Evolutionary conservation across 2,113 vertebrate species (phyloP).

Genomic region (Bos taurus): DNA sequence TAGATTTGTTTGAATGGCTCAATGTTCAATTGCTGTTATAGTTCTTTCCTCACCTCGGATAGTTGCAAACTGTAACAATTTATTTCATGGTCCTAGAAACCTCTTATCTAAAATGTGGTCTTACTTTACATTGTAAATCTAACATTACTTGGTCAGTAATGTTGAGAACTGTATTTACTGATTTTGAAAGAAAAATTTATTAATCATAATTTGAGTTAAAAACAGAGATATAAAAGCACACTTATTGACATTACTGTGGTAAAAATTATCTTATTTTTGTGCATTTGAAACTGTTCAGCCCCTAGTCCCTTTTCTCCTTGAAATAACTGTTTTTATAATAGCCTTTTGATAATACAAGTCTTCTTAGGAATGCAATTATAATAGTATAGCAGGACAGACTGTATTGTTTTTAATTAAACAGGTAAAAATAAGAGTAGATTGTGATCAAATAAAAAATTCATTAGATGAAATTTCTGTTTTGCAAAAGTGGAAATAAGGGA

Average conservation of each 20-base stretch:
- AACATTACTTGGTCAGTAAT: constrained; percentile 19
- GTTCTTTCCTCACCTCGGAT: background rate
- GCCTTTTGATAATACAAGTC: constrained; percentile 23
- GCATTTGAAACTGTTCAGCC: constrained; percentile 30
- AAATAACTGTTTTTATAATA: constrained; percentile 55
- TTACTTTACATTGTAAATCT: background rate
- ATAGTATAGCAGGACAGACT: constrained; percentile 1
- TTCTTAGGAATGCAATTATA: constrained; percentile 45
- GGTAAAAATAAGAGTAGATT: constrained; percentile 39
- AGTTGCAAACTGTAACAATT: background rate
- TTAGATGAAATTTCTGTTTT: constrained; percentile 37
- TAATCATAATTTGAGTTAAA: constrained; percentile 51
- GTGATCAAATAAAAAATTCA: constrained; percentile 25
- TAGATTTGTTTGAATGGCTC: background rate
- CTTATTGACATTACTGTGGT: background rate
- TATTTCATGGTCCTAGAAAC: background rate
- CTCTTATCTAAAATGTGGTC: background rate
- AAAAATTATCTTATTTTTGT: constrained; percentile 31
- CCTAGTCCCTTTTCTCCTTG: background rate
- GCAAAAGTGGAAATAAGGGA: background rate
- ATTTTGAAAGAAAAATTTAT: constrained; percentile 37
- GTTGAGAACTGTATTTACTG: background rate
- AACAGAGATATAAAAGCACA: constrained; percentile 23
- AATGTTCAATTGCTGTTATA: background rate
- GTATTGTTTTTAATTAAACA: constrained; percentile 60